A percentile compares a stretch with the other conserved stretches of the same genome.
Conservation (phyloP, 1,140 invertebrate species). For the Atopsyche davidsoni region DNA sequence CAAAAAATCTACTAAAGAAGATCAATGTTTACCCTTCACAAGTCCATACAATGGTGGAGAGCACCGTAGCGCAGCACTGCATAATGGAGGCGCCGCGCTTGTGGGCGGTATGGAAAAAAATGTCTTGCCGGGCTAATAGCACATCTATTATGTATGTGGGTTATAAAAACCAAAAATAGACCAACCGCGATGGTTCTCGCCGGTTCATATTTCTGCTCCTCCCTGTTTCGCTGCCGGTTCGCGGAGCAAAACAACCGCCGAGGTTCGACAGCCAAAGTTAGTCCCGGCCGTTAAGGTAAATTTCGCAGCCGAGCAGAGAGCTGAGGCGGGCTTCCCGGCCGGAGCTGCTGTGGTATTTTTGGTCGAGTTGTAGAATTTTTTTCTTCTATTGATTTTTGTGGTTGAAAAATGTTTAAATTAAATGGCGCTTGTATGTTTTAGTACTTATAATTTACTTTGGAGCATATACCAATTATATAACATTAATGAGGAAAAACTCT, state of each 20-base stretch:
- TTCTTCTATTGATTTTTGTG: too few species aligned
- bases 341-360: not conserved
- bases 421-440: too few species aligned
- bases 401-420: too few species aligned
- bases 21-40: too few species aligned
- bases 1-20: too few species aligned
- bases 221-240: constrained; percentile 11
- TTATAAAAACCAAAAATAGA: constrained; percentile 26
- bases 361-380: not conserved
- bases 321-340: not conserved
- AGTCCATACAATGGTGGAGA: too few species aligned
- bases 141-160: constrained; percentile 15
- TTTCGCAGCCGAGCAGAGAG: not conserved
- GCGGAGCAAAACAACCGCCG: constrained; percentile 6
- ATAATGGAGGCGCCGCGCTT: not conserved
- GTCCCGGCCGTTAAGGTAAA: not conserved
- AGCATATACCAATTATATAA: too few species aligned
- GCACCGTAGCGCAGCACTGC: not conserved
- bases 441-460: too few species aligned
- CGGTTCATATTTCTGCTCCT: constrained; percentile 10
- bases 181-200: not conserved
- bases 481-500: too few species aligned
- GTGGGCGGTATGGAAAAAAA: not conserved
- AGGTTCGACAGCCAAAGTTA: too few species aligned
- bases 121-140: not conserved